These are phyloP conservation scores for Aphis craccivora DNA, from an alignment of 1,140 invertebrate genomes.

Conservation along the genomic window DNA sequence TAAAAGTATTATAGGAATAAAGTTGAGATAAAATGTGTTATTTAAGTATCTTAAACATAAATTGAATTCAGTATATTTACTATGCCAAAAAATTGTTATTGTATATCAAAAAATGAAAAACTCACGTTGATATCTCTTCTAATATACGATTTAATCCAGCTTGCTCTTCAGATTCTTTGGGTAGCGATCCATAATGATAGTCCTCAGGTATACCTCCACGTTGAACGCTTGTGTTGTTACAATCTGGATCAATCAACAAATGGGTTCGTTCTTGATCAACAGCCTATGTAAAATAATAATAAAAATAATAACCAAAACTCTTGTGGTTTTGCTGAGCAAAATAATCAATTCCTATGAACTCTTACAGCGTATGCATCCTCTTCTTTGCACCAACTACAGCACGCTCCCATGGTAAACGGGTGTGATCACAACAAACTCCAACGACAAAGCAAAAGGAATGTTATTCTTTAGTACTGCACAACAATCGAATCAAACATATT, in stretches of 20 bases:
- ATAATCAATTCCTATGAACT: constrained; percentile 64
- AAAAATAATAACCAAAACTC: neutral
- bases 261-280: constrained; percentile 70
- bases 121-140: constrained; percentile 87
- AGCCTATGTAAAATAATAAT: neutral
- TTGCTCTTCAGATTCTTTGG: constrained; percentile 86
- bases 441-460: neutral
- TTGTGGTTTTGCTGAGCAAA: neutral
- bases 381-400: constrained; percentile 51
- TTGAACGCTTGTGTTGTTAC: constrained; percentile 70
- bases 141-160: constrained; percentile 85
- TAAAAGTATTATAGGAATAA: neutral
- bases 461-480: neutral
- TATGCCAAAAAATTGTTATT: no score
- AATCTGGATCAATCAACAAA: constrained; percentile 73
- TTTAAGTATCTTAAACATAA: no score
- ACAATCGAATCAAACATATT: neutral
- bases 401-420: constrained; percentile 9
- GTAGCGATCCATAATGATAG: constrained; percentile 71
- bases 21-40: no score
- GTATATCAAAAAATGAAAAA: constrained; percentile 60
- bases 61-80: no score
- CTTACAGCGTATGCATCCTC: constrained; percentile 60
- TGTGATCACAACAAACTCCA: neutral
- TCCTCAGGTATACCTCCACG: constrained; percentile 66